Percentiles rank a stretch among this genome's conserved stretches.
phyloP scores from a whole-genome alignment of 2,797 vertebrate genomes.

The Esox lucius region DNA sequence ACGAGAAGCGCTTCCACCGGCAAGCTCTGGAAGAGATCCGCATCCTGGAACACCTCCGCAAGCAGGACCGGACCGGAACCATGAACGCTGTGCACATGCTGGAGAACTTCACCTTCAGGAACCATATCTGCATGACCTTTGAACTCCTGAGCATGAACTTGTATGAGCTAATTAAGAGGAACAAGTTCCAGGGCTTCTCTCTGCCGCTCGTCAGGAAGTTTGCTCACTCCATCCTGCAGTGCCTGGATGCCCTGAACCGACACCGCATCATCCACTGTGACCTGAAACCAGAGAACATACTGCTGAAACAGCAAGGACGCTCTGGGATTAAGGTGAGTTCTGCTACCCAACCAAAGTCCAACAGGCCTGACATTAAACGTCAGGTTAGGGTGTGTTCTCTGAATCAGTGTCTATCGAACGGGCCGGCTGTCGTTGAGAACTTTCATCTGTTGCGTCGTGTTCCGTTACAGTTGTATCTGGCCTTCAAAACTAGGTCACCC shows the following conservation, averaged over 20 bases:
- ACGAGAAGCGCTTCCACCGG: conserved; percentile 95
- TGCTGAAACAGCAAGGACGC: conserved; percentile 94
- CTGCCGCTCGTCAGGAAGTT: conserved; percentile 94
- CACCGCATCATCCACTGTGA: conserved; percentile 98
- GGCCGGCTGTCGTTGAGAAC: no score
- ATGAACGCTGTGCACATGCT: conserved; percentile 98
- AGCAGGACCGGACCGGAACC: conserved; percentile 90
- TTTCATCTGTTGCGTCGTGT: no score
- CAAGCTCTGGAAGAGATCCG: conserved; percentile 96
- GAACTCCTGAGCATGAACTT: conserved; percentile 96
- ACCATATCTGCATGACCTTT: conserved; percentile 98
- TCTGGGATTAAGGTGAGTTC: conserved; percentile 89
- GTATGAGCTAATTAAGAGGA: conserved; percentile 96
- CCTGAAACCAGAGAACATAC: conserved; percentile 97
- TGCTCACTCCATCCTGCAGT: conserved; percentile 95
- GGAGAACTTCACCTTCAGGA: conserved; percentile 96
- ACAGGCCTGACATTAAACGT: no score
- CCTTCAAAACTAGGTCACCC: no score
- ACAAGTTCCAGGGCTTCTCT: conserved; percentile 98
- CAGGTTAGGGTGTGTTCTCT: no score
- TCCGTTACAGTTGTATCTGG: no score
- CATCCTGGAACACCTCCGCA: conserved; percentile 94
- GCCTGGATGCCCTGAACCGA: conserved; percentile 87
- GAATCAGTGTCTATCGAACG: no score
- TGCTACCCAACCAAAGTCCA: no score